Conservation (phyloP, 1,140 invertebrate species). For the Caenorhabditis inopinata region DNA sequence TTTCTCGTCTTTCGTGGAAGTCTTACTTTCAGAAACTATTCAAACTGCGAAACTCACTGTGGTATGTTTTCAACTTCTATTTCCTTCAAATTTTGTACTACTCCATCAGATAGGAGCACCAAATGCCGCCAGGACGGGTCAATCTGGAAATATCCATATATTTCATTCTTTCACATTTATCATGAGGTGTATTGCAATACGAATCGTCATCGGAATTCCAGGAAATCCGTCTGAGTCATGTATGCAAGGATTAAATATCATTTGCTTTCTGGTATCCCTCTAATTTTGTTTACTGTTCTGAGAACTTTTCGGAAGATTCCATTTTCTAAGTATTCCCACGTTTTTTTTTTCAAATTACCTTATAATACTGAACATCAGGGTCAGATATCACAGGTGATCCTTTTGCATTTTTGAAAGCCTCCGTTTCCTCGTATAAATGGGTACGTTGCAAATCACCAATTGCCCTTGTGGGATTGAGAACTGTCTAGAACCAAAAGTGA, state of each 20-base stretch:
- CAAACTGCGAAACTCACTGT: neutral
- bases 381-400: constrained; percentile 26
- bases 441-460: constrained; percentile 33
- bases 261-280: no score
- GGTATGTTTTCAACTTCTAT: constrained; percentile 30
- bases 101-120: constrained; percentile 9
- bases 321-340: no score
- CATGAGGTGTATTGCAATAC: no score
- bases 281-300: no score
- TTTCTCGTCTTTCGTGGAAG: no score
- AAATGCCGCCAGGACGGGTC: constrained; percentile 20
- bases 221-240: no score
- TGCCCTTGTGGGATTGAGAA: constrained; percentile 25
- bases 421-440: constrained; percentile 3
- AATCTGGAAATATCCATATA: neutral
- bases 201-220: no score
- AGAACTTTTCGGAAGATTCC: no score
- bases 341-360: neutral
- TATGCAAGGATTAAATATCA: no score
- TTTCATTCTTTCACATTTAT: no score
- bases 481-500: neutral
- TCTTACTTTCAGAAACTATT: neutral
- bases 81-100: constrained; percentile 39
- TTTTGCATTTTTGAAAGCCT: constrained; percentile 34
- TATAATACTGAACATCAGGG: constrained; percentile 13